Evolutionary conservation across 2,797 vertebrate species (phyloP).

Genomic region (Crossoptilon crossoptilon): DNA sequence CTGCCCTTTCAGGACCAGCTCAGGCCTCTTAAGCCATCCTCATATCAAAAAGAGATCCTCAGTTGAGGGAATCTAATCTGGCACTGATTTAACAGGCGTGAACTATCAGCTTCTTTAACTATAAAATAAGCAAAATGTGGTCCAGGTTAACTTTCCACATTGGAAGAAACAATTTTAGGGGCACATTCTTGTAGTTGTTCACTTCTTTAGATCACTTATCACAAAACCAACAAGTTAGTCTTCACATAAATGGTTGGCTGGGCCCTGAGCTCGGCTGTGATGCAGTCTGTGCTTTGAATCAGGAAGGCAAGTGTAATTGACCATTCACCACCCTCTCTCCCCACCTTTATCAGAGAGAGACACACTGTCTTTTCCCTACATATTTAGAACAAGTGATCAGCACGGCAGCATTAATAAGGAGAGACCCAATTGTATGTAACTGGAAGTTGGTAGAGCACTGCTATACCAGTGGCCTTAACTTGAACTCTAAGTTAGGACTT

Average conservation of each 20-base stretch:
- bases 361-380: neutral
- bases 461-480: neutral
- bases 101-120: neutral
- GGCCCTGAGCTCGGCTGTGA: neutral
- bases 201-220: neutral
- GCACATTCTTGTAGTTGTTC: neutral
- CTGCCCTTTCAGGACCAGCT: neutral
- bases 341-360: neutral
- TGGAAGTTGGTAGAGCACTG: neutral
- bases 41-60: neutral
- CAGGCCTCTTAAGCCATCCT: neutral
- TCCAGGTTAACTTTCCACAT: neutral
- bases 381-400: neutral
- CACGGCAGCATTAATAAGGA: neutral
- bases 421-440: neutral
- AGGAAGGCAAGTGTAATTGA: neutral
- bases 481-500: neutral
- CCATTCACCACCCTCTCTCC: neutral
- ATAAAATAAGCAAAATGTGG: neutral
- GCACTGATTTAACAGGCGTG: neutral
- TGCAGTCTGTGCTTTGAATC: neutral
- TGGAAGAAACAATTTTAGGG: neutral
- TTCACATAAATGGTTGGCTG: accelerated
- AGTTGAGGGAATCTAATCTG: neutral
- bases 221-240: neutral